Percentiles rank a stretch among this genome's conserved stretches.
These are phyloP conservation scores for Hirtodrosophila trivittata DNA, from an alignment of 2,888 invertebrate species.

Conservation along the genomic window DNA sequence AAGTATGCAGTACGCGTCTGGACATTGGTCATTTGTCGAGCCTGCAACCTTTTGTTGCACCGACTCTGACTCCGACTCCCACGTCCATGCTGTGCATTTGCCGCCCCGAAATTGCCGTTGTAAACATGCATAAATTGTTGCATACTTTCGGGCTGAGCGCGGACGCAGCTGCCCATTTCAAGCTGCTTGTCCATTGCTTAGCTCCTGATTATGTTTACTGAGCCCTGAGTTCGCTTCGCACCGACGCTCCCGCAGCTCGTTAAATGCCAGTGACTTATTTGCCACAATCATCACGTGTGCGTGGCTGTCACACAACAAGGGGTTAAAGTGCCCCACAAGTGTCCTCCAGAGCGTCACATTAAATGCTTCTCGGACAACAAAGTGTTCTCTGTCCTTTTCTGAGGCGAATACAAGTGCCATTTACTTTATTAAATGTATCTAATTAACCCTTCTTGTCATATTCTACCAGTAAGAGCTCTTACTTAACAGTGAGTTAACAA, in stretches of 20 bases:
- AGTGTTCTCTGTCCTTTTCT: too few relatives aligned
- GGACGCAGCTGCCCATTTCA: conserved; percentile 16
- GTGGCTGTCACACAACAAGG: not conserved
- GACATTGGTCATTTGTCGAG: conserved; percentile 66
- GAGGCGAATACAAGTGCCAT: too few relatives aligned
- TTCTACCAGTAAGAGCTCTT: too few relatives aligned
- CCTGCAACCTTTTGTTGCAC: not conserved
- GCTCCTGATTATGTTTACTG: conserved; percentile 77
- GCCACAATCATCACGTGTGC: conserved; percentile 28
- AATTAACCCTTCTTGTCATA: too few relatives aligned
- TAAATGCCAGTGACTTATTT: conserved; percentile 70
- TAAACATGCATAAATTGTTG: conserved; percentile 78
- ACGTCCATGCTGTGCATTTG: conserved; percentile 10
- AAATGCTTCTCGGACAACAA: too few relatives aligned
- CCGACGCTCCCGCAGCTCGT: conserved; percentile 42
- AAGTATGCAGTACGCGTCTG: conserved; percentile 54
- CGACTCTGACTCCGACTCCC: conserved; percentile 2
- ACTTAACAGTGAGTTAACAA: too few relatives aligned
- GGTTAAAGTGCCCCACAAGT: too few relatives aligned
- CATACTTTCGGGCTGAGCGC: conserved; percentile 63
- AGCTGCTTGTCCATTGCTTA: conserved; percentile 61
- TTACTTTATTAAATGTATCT: too few relatives aligned
- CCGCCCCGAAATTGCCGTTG: conserved; percentile 60
- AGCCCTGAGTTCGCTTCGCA: conserved; percentile 39
- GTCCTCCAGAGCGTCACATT: too few relatives aligned